Percentiles rank a stretch among this genome's conserved stretches.
Conservation (phyloP, 2,113 vertebrate genomes). For the Genyomyrus donnyi region DNA sequence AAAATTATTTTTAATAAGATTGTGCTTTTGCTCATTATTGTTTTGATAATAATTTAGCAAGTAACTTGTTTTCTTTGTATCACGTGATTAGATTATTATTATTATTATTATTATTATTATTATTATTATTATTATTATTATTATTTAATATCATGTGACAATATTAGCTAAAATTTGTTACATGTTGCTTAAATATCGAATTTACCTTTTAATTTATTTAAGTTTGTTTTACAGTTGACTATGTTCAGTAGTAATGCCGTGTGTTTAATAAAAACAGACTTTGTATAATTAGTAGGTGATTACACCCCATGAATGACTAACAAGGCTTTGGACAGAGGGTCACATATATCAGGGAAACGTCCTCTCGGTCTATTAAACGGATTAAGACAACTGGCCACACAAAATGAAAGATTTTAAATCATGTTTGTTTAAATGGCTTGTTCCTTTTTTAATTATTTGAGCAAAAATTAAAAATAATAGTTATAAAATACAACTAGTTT, state of each 20-base stretch:
- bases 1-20: not conserved
- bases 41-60: not conserved
- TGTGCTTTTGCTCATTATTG: not conserved
- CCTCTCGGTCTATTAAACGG: conserved; percentile 55
- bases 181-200: not conserved
- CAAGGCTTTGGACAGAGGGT: not conserved
- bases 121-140: not conserved
- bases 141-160: not conserved
- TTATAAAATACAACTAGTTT: not conserved
- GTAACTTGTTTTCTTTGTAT: not conserved
- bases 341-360: conserved; percentile 25
- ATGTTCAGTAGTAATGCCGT: not conserved
- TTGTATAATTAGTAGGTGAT: conserved; percentile 5
- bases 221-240: not conserved
- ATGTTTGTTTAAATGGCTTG: conserved; percentile 46
- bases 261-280: conserved; percentile 4
- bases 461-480: not conserved
- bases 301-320: not conserved
- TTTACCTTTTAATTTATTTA: not conserved
- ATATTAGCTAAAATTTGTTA: not conserved
- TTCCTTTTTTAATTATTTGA: conserved; percentile 8
- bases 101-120: not conserved
- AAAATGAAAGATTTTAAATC: conserved; percentile 41
- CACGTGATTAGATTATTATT: not conserved
- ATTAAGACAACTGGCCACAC: conserved; percentile 55